phyloP scores from a whole-genome alignment of 2,888 invertebrate species.

The Uropetala carovei region DNA sequence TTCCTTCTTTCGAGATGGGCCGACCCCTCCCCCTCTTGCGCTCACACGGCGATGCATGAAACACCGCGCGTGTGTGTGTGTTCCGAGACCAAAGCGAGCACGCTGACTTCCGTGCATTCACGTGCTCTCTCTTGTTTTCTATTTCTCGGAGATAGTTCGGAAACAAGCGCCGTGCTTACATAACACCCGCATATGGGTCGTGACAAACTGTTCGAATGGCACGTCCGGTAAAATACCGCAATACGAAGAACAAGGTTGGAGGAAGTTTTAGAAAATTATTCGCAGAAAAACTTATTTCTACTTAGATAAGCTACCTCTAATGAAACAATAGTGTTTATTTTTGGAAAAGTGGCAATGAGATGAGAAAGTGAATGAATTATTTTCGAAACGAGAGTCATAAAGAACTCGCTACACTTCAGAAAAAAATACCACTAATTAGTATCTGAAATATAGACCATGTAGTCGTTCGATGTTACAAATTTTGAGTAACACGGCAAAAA shows the following conservation, averaged over 20 bases:
- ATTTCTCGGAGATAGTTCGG: constrained; percentile 7
- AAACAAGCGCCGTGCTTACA: constrained; percentile 56
- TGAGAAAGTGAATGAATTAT: no score
- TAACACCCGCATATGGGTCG: constrained; percentile 50
- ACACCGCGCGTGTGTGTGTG: constrained; percentile 4
- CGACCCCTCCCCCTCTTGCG: background rate
- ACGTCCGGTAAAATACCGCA: constrained; percentile 40
- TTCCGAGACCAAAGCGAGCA: background rate
- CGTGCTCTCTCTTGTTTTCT: constrained; percentile 26
- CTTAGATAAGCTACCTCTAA: no score
- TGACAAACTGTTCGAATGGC: constrained; percentile 31
- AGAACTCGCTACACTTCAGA: no score
- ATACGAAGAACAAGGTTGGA: constrained; percentile 8
- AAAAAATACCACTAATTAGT: no score
- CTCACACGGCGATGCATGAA: background rate
- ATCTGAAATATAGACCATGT: no score
- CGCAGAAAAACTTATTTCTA: no score
- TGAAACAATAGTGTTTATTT: no score
- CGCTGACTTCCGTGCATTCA: constrained; percentile 48
- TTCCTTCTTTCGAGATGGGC: background rate
- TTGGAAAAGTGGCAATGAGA: no score
- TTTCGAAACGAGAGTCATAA: no score
- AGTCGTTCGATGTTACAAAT: no score
- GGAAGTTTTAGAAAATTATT: background rate
- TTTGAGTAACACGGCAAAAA: no score